Evolutionary conservation across 2,888 invertebrate species (phyloP).

Genomic region (Eristalis tenax): DNA sequence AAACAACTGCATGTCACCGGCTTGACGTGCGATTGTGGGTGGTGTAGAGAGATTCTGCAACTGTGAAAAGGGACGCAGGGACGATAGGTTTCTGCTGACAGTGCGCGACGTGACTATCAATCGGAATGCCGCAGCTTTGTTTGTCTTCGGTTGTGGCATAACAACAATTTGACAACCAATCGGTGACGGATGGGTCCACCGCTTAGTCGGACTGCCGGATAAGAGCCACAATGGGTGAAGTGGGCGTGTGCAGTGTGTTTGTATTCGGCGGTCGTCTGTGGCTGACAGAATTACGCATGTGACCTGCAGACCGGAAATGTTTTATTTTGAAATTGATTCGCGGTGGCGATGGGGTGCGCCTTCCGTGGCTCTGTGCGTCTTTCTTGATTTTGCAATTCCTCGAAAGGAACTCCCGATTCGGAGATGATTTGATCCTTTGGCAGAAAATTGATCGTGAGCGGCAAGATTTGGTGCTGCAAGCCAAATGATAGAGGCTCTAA

Average conservation of each 20-base stretch:
- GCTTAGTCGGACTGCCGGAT: neutral
- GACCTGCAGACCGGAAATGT: constrained; percentile 53
- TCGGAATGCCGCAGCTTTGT: constrained; percentile 35
- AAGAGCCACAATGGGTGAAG: neutral
- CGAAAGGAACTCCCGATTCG: neutral
- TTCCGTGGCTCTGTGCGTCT: neutral
- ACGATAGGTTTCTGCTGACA: neutral
- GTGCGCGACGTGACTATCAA: constrained; percentile 57
- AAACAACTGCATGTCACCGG: constrained; percentile 22
- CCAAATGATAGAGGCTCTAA: neutral
- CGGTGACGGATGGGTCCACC: neutral
- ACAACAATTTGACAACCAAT: constrained; percentile 1
- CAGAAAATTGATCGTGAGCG: neutral
- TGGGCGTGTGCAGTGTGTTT: constrained; percentile 4
- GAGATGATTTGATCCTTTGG: neutral
- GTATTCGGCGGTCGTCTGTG: constrained; percentile 9
- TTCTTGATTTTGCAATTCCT: neutral
- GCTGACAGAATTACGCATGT: constrained; percentile 41
- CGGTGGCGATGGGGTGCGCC: neutral
- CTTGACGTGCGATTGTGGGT: neutral
- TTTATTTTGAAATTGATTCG: constrained; percentile 63
- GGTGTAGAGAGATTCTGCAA: constrained; percentile 19
- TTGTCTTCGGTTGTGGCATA: constrained; percentile 31
- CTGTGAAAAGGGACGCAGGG: constrained; percentile 39
- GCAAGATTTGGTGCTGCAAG: neutral